A percentile compares a stretch with the other conserved stretches of the same genome.
Conservation (phyloP, 2,888 invertebrate species). For the Drosophila parthenogenetica region DNA sequence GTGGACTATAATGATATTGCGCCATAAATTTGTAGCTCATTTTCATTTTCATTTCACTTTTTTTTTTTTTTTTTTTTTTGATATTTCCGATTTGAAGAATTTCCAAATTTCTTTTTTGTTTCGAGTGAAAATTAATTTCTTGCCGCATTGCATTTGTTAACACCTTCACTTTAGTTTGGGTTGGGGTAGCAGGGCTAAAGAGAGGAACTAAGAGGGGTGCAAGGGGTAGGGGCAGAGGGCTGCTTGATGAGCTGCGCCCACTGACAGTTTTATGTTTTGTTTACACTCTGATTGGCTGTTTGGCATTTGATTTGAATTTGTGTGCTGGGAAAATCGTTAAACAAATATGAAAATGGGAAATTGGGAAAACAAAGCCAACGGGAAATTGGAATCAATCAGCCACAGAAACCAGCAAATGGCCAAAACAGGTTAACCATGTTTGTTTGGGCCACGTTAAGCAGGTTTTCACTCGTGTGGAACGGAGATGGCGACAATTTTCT, state of each 20-base stretch:
- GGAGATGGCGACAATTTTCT: conserved; percentile 45
- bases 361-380: conserved; percentile 13
- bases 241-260: conserved; percentile 75
- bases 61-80: conserved; percentile 8
- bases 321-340: conserved; percentile 29
- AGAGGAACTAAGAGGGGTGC: neutral
- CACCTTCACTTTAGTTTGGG: conserved; percentile 79
- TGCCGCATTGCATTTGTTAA: conserved; percentile 68
- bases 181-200: neutral
- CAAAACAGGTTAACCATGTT: conserved; percentile 36
- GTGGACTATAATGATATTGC: conserved; percentile 56
- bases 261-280: conserved; percentile 84
- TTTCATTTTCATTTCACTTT: conserved; percentile 26
- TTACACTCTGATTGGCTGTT: conserved; percentile 71
- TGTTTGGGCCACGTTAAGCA: conserved; percentile 1
- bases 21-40: conserved; percentile 67
- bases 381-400: conserved; percentile 38
- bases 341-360: conserved; percentile 19
- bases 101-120: conserved; percentile 19
- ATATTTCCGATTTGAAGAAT: conserved; percentile 16
- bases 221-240: too few relatives aligned
- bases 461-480: conserved; percentile 27
- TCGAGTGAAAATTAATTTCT: conserved; percentile 52
- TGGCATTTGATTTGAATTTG: conserved; percentile 32
- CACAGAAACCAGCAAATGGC: conserved; percentile 10